These are phyloP conservation scores for Ashinkailepas kermadecensis DNA, from an alignment of 2,888 invertebrate genomes.

Conservation along the genomic window DNA sequence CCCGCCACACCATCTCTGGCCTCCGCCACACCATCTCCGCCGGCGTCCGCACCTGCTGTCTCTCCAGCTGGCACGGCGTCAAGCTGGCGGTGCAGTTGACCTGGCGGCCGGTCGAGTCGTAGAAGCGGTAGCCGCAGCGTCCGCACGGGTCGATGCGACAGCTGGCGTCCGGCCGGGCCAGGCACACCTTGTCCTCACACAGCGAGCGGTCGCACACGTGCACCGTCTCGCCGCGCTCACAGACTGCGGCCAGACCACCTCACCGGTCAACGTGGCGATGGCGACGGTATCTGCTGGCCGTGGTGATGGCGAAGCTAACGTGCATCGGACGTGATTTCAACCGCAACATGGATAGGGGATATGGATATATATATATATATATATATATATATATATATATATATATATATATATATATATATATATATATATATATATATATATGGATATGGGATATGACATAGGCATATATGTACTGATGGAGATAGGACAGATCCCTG, in stretches of 20 bases:
- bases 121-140: conserved; percentile 39
- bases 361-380: no score
- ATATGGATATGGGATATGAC: no score
- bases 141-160: conserved; percentile 42
- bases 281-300: no score
- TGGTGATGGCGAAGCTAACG: no score
- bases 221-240: conserved; percentile 38
- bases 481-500: no score
- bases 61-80: conserved; percentile 38
- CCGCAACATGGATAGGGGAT: no score
- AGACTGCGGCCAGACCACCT: conserved; percentile 38
- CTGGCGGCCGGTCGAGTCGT: conserved; percentile 36
- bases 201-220: conserved; percentile 39
- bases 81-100: conserved; percentile 38
- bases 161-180: conserved; percentile 38
- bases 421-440: no score
- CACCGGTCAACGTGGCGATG: not conserved
- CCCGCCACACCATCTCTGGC: not conserved
- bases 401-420: no score
- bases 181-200: conserved; percentile 40
- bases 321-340: no score
- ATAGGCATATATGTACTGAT: no score
- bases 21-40: not conserved
- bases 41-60: conserved; percentile 36
- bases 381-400: no score